A percentile compares a stretch with the other conserved stretches of the same genome.
Conservation (phyloP, 2,888 invertebrate genomes). For the Molorchus minor region DNA sequence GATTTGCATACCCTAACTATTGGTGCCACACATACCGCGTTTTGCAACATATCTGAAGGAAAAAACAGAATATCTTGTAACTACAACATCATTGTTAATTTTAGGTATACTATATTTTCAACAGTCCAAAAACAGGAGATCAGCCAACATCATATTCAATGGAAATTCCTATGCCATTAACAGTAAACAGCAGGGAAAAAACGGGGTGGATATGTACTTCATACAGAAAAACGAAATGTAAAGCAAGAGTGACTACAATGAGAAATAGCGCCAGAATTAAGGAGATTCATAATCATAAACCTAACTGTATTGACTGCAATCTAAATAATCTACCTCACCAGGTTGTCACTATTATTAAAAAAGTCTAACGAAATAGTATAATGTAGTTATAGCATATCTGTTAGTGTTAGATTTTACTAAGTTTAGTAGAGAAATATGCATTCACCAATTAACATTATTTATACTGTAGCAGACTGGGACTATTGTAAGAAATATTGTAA, state of each 20-base stretch:
- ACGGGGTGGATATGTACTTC: conserved; percentile 46
- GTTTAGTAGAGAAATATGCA: no score
- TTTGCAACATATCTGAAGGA: no score
- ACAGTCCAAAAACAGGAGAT: conserved; percentile 31
- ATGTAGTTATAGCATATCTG: no score
- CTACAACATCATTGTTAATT: not conserved
- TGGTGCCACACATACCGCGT: no score
- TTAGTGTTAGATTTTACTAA: no score
- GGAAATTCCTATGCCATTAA: conserved; percentile 36
- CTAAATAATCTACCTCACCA: conserved; percentile 33
- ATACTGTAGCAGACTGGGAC: no score
- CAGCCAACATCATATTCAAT: conserved; percentile 41
- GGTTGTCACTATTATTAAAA: conserved; percentile 26
- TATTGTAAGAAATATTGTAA: no score
- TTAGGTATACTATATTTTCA: conserved; percentile 28
- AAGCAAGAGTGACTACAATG: conserved; percentile 37
- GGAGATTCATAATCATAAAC: conserved; percentile 36
- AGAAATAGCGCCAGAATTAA: conserved; percentile 28
- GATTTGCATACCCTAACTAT: no score
- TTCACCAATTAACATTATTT: no score
- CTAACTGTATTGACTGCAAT: conserved; percentile 3
- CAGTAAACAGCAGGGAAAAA: conserved; percentile 33
- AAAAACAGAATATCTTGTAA: not conserved
- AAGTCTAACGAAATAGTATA: no score
- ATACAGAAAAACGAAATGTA: conserved; percentile 43